Evolutionary conservation across 2,113 vertebrate species (phyloP).

Genomic region (Mirza zaza): DNA sequence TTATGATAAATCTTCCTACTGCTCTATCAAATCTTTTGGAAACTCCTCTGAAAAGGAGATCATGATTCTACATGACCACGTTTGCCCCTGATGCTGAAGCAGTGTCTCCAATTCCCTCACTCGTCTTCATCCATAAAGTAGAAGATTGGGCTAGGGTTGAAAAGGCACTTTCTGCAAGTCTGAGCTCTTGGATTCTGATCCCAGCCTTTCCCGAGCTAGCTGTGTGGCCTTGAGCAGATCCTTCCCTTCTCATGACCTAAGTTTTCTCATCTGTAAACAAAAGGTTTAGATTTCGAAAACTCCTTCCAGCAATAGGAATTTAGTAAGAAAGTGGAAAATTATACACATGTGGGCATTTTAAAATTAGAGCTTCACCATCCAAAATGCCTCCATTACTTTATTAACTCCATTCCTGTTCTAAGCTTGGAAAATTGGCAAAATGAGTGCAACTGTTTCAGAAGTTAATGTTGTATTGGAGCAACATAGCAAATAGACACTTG

Average conservation of each 20-base stretch:
- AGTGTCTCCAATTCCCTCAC: not conserved
- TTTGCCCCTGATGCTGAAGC: not conserved
- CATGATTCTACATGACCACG: not conserved
- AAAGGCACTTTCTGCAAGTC: not conserved
- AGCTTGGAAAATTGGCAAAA: constrained; percentile 61
- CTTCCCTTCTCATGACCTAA: not conserved
- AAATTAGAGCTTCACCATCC: constrained; percentile 29
- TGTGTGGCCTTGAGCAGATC: not conserved
- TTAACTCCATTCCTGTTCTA: constrained; percentile 43
- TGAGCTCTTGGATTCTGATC: not conserved
- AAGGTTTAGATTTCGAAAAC: constrained; percentile 37
- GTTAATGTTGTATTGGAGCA: constrained; percentile 36
- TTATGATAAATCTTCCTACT: not conserved
- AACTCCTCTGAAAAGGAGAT: not conserved
- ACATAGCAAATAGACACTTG: constrained; percentile 43
- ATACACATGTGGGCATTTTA: constrained; percentile 50
- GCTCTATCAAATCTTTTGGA: not conserved
- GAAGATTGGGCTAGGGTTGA: not conserved
- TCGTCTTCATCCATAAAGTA: not conserved
- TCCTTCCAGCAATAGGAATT: constrained; percentile 46
- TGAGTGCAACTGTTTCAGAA: constrained; percentile 51
- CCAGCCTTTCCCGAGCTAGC: not conserved
- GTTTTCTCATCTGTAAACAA: constrained; percentile 52
- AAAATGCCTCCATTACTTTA: constrained; percentile 62
- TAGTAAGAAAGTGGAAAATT: constrained; percentile 55